phyloP scores from a whole-genome alignment of 2,113 vertebrate genomes.

The Pelecanus crispus region DNA sequence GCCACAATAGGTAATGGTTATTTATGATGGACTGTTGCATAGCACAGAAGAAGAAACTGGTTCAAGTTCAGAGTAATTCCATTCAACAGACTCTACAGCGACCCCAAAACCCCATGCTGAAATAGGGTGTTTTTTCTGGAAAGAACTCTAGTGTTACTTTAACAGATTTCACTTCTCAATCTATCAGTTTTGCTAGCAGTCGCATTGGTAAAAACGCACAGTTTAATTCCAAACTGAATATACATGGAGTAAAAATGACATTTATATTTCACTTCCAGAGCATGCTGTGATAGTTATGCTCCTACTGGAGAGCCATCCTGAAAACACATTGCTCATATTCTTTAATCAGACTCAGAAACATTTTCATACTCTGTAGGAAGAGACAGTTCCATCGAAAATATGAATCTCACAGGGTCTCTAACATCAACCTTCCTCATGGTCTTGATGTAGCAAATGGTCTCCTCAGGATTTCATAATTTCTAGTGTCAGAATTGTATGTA shows the following conservation, averaged over 20 bases:
- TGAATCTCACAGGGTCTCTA: neutral
- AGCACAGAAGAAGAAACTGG: neutral
- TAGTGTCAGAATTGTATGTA: neutral
- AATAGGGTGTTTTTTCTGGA: neutral
- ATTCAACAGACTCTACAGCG: neutral
- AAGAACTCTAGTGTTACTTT: neutral
- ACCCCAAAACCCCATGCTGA: neutral
- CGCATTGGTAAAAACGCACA: neutral
- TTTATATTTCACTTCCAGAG: slow-evolving; percentile 28
- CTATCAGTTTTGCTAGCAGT: neutral
- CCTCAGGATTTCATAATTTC: neutral
- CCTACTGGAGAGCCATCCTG: neutral
- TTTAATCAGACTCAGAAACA: slow-evolving; percentile 43
- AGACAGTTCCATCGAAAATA: slow-evolving; percentile 15
- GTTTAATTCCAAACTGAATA: slow-evolving; percentile 29
- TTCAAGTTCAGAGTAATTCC: neutral
- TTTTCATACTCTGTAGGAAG: slow-evolving; percentile 3
- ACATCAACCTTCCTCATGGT: neutral
- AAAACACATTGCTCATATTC: slow-evolving; percentile 14
- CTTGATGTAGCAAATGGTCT: neutral
- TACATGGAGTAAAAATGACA: neutral
- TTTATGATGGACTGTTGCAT: neutral
- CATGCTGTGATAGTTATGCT: neutral
- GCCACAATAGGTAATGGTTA: neutral
- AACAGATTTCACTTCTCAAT: slow-evolving; percentile 8